Conservation (phyloP, 2,888 invertebrate genomes). For the Pomacea canaliculata region DNA sequence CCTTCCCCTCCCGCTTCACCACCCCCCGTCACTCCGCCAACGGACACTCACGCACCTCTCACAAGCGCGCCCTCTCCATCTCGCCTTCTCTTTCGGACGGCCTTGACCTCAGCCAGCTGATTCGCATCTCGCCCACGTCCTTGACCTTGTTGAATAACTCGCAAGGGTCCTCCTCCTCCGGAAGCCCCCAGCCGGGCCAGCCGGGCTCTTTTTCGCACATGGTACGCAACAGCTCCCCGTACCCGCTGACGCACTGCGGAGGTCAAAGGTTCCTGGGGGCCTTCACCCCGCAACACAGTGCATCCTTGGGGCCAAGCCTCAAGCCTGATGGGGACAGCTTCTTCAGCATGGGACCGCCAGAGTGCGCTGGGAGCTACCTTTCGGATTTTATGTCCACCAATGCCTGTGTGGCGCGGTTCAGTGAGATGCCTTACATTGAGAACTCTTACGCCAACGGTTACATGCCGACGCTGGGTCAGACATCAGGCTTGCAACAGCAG, state of each 20-base stretch:
- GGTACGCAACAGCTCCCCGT: slow-evolving; percentile 64
- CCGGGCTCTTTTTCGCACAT: slow-evolving; percentile 66
- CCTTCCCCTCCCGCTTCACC: slow-evolving; percentile 60
- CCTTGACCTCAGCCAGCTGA: slow-evolving; percentile 69
- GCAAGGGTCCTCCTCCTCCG: slow-evolving; percentile 57
- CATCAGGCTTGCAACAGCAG: slow-evolving; percentile 3
- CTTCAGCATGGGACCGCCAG: slow-evolving; percentile 33
- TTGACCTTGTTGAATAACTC: slow-evolving; percentile 62
- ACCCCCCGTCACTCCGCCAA: slow-evolving; percentile 66
- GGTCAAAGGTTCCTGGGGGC: slow-evolving; percentile 39
- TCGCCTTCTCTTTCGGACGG: slow-evolving; percentile 65
- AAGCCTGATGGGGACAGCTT: slow-evolving; percentile 48
- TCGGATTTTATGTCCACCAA: slow-evolving; percentile 61
- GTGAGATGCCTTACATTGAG: slow-evolving; percentile 58
- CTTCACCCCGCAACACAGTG: slow-evolving; percentile 35
- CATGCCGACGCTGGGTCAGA: slow-evolving; percentile 6
- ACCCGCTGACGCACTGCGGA: slow-evolving; percentile 59
- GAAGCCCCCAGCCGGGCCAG: slow-evolving; percentile 54
- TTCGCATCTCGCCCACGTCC: slow-evolving; percentile 70
- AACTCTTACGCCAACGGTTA: slow-evolving; percentile 41
- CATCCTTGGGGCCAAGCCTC: slow-evolving; percentile 32
- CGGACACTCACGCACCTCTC: slow-evolving; percentile 50
- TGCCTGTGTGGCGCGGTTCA: slow-evolving; percentile 60
- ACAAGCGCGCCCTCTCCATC: slow-evolving; percentile 64
- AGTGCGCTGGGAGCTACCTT: slow-evolving; percentile 43